Percentiles rank a stretch among this genome's conserved stretches.
Evolutionary conservation across 1,140 invertebrate genomes (phyloP).

Genomic region (Tetramorium alpestre): DNA sequence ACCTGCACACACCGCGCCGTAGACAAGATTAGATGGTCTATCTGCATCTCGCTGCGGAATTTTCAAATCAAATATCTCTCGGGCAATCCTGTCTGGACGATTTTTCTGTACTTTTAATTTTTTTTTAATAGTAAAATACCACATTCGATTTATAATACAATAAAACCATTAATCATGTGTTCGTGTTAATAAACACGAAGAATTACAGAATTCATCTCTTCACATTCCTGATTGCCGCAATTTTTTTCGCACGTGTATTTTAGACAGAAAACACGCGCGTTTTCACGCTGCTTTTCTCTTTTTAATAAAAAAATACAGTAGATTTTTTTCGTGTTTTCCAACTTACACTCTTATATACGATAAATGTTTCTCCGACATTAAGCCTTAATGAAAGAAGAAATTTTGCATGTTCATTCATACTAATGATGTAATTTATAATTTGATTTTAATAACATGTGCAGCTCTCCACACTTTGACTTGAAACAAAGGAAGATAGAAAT

Average conservation of each 20-base stretch:
- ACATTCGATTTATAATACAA: background rate
- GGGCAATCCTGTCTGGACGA: background rate
- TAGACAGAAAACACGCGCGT: background rate
- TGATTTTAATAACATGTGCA: background rate
- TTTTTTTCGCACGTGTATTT: background rate
- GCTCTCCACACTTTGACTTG: background rate
- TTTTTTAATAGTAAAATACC: background rate
- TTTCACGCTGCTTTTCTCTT: background rate
- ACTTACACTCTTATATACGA: background rate
- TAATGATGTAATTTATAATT: conserved; percentile 1
- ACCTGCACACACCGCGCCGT: background rate
- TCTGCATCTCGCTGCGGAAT: background rate
- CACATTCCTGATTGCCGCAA: background rate
- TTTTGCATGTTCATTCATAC: background rate
- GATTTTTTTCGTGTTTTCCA: background rate
- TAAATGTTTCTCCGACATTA: background rate
- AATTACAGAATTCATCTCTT: background rate
- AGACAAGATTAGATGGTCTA: background rate
- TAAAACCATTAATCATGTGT: background rate
- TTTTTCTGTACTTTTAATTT: background rate
- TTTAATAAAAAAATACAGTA: background rate
- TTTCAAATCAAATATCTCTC: background rate
- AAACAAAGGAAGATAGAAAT: background rate
- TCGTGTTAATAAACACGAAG: background rate
- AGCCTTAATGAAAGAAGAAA: background rate